These are phyloP conservation scores for Drosophila athabasca DNA, from an alignment of 1,140 invertebrate genomes.

Conservation along the genomic window DNA sequence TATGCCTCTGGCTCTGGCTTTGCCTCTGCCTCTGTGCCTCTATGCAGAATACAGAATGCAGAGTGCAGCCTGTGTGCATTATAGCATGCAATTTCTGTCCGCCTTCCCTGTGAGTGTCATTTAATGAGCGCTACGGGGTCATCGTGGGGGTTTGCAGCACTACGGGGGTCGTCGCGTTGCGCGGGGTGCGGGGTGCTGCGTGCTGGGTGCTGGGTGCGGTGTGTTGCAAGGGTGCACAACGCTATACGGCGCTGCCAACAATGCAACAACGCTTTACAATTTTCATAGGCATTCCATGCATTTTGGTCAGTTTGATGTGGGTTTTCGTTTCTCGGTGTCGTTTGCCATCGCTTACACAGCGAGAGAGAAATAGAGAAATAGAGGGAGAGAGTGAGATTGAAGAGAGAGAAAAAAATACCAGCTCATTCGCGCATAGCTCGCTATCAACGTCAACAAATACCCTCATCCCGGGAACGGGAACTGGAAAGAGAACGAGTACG, in stretches of 20 bases:
- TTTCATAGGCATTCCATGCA: slow-evolving; percentile 80
- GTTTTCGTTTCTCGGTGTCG: slow-evolving; percentile 71
- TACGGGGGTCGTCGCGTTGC: too few relatives aligned
- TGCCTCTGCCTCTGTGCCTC: neutral
- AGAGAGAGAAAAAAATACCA: slow-evolving; percentile 11
- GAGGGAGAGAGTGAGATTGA: neutral
- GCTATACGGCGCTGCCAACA: slow-evolving; percentile 23
- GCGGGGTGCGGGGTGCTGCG: neutral
- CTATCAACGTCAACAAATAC: slow-evolving; percentile 77
- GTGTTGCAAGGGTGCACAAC: slow-evolving; percentile 1
- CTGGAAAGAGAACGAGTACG: too few relatives aligned
- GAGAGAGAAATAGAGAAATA: slow-evolving; percentile 28
- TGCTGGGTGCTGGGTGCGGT: too few relatives aligned
- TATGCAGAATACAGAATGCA: too few relatives aligned
- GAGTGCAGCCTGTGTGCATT: slow-evolving; percentile 52
- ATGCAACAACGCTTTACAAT: slow-evolving; percentile 72
- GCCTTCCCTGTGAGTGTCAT: slow-evolving; percentile 72
- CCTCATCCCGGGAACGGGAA: neutral
- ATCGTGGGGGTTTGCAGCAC: neutral
- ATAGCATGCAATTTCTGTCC: slow-evolving; percentile 74
- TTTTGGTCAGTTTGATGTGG: slow-evolving; percentile 83
- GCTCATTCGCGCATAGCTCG: slow-evolving; percentile 21
- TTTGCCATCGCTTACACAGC: slow-evolving; percentile 53
- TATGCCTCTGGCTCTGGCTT: neutral
- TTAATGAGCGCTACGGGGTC: slow-evolving; percentile 66